Evolutionary conservation across 2,797 vertebrate species (phyloP), one percentile per base, ranked within the genome.

Genomic region (Diglossa cyanea): DNA sequence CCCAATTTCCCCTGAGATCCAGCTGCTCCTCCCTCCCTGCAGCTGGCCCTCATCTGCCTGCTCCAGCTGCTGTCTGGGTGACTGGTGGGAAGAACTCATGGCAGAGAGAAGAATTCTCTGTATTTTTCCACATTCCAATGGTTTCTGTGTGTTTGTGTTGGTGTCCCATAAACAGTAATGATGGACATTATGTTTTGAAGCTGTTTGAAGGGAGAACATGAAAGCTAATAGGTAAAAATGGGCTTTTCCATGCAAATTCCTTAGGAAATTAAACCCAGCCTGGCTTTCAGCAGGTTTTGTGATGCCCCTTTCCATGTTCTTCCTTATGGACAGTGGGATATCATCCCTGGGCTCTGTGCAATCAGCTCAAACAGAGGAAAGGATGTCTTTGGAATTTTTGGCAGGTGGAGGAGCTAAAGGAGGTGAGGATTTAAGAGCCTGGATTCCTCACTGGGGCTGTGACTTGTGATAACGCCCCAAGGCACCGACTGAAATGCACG

Each of bases 381-480:
- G 61, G 57, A 9, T 14, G 28, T 48, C 30, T 61, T 58, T 39
- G 92, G 78, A 35, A 19, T 7, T 3, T 21, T 5, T 94, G 93
- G 91, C 88, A 95, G 95, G 92, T 91, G 86, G 84, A 66, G 72
- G 44, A 87, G 81, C 84, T 86, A 66, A 95, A 95, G 84, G 92
- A 94, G 94, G 79, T 76, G 84, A 96, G 93, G 92, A 95, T 97
- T 96, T 93, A 97, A 93, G 93, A 95, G 92, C 61, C 75, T 92
- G 16, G 30, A 48, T 90, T 91, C 80, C 62, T 97, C 31, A 0
- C 57, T 28, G 81, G 92, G 93, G 89, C 94, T 97, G 81, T 83
- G 92, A 89, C 95, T 96, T 65, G 88, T 92, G 95, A 92, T 91
- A 89, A 89, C 71, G 92, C 95, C 95, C 86, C 94, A 31, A 82